These are phyloP conservation scores for Okapia johnstoni DNA, from an alignment of 2,113 vertebrate genomes.

Conservation along the genomic window DNA sequence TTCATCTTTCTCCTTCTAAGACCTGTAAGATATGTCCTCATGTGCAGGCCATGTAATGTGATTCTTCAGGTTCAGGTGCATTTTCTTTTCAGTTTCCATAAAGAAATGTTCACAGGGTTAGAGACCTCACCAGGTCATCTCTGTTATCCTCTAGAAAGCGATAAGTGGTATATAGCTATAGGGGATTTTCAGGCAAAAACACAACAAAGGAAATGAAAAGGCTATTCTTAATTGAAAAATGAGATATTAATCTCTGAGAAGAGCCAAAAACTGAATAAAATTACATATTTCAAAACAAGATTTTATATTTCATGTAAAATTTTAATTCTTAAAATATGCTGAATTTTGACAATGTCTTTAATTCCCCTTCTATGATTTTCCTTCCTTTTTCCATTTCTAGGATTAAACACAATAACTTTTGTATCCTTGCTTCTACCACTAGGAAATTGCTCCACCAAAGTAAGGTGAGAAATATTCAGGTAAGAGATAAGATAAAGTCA, in stretches of 20 bases:
- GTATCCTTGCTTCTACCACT: neutral
- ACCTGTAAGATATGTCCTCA: neutral
- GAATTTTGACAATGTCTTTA: neutral
- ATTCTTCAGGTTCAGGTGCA: neutral
- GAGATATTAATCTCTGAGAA: neutral
- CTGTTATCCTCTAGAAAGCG: neutral
- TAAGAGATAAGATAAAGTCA: neutral
- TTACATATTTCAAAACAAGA: neutral
- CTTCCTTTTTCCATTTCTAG: neutral
- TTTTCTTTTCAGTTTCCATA: neutral
- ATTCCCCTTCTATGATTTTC: neutral
- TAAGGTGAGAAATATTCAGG: neutral
- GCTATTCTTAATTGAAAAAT: neutral
- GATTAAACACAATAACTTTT: neutral
- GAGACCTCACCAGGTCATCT: neutral
- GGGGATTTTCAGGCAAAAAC: neutral
- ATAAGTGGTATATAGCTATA: neutral
- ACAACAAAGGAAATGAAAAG: neutral
- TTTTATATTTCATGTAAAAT: neutral
- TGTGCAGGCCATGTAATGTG: neutral
- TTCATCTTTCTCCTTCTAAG: neutral
- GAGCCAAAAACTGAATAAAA: neutral
- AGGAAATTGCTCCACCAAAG: neutral
- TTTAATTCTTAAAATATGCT: neutral
- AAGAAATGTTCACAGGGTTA: neutral